These are phyloP conservation scores for Megaceryle maxima DNA, from an alignment of 2,113 vertebrate species.

Conservation along the genomic window DNA sequence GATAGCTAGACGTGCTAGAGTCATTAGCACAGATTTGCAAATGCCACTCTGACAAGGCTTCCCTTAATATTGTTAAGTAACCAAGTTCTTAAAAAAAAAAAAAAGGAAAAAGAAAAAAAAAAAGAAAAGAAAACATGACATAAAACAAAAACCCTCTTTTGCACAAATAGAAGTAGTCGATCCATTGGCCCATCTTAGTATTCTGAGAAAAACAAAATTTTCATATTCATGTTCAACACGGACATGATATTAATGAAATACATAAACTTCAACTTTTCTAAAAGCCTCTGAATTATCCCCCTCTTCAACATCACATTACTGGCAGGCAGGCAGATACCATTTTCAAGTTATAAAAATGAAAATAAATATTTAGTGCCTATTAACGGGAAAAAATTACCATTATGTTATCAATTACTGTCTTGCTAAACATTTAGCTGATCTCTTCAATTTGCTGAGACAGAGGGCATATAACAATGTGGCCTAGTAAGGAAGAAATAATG, in stretches of 20 bases:
- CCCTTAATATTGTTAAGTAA: background rate
- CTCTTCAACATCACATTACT: background rate
- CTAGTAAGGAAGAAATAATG: constrained; percentile 5
- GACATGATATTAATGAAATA: background rate
- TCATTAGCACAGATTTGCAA: background rate
- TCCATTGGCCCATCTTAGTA: background rate
- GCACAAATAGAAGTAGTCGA: background rate
- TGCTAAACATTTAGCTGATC: constrained; percentile 41
- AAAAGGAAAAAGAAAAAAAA: background rate
- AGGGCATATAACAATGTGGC: background rate
- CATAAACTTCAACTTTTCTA: background rate
- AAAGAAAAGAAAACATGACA: too few relatives aligned
- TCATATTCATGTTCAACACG: background rate
- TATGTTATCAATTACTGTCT: constrained; percentile 41
- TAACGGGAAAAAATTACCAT: background rate
- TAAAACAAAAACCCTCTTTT: background rate
- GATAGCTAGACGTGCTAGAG: background rate
- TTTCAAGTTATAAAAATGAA: constrained; percentile 44
- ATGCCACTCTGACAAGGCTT: background rate
- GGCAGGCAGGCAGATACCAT: background rate
- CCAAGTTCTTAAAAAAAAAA: background rate
- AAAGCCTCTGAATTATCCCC: background rate
- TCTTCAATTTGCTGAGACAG: constrained; percentile 30
- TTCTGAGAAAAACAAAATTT: background rate
- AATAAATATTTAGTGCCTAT: constrained; percentile 35